These are phyloP conservation scores for Taenioides sp. DNA, from an alignment of 2,797 vertebrate species.

Conservation along the genomic window DNA sequence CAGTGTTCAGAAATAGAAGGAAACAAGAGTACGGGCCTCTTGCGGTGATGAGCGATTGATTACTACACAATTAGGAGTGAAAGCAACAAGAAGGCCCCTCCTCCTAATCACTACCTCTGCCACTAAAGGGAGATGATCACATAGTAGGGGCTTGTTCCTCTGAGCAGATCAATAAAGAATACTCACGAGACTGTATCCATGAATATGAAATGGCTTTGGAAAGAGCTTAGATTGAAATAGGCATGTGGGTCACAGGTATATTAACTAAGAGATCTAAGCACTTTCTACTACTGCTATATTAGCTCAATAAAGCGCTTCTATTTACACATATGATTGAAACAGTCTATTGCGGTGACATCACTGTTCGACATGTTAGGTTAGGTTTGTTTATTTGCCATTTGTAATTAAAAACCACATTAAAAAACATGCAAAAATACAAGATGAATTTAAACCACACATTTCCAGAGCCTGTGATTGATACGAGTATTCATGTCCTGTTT, in stretches of 20 bases:
- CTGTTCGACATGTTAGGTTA: too few relatives aligned
- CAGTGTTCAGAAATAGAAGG: conserved; percentile 62
- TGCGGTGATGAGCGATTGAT: conserved; percentile 72
- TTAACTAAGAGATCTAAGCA: conserved; percentile 14
- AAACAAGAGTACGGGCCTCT: conserved; percentile 50
- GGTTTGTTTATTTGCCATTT: too few relatives aligned
- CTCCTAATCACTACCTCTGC: conserved; percentile 73
- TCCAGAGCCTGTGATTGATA: too few relatives aligned
- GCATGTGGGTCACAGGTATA: conserved; percentile 19
- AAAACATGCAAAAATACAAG: too few relatives aligned
- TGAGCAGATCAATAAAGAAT: conserved; percentile 66
- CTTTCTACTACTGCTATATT: not conserved
- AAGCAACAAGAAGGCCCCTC: conserved; percentile 59
- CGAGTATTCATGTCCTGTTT: too few relatives aligned
- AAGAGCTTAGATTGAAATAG: conserved; percentile 15
- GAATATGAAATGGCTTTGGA: conserved; percentile 40
- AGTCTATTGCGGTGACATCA: too few relatives aligned
- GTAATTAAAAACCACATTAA: too few relatives aligned
- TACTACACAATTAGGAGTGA: conserved; percentile 72
- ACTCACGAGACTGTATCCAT: conserved; percentile 51
- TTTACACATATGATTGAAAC: too few relatives aligned
- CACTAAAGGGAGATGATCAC: conserved; percentile 72
- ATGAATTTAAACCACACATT: too few relatives aligned
- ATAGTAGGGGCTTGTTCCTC: conserved; percentile 63
- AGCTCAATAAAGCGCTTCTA: not conserved